Evolutionary conservation across 2,113 vertebrate genomes (phyloP), one percentile per base, ranked within the genome.

Genomic region (Chauna torquata): DNA sequence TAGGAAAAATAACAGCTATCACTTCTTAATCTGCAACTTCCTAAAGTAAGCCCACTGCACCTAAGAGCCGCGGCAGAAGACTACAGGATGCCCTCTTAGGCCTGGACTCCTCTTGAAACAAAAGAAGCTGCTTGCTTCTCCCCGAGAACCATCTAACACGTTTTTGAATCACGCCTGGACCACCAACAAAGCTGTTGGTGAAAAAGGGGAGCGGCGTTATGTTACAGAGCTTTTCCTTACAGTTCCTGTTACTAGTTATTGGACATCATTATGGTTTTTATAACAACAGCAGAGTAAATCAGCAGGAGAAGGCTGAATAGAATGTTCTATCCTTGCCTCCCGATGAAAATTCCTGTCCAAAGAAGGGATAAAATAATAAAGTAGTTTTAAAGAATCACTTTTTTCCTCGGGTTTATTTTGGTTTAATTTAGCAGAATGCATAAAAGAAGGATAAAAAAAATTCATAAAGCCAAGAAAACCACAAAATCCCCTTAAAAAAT

Each of bases 371-470:
- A 96, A 87, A 96, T 85, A 88, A 96, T 94, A 81, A 92, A 96
- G 91, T 90, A 76, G 88, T 89, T 95, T 89, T 95, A 93, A 97
- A 95, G 88, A 96, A 97, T 95, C 58, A 69, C 69, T 97, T 92
- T 95, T 94, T 58, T 78, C 80, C 72, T 52, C 0, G 30, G 86
- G 94, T 97, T 96, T 95, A 91, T 92, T 94, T 95, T 95, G 72
- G 94, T 97, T 95, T 96, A 92, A 95, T 96, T 96, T 96, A 92
- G 90, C 81, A 96, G 89, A 95, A 92, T 88, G 84, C 94, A 94
- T 86, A 84, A 97, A 95, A 96, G 76, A 47, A 65, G 76, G 81
- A 95, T 87, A 57, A 93, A 89, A 88, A 68, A 88, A 95, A 47
- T 9, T 58, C 90, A 91, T 70, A 90, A 94, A 88, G 61, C 86